Conservation (phyloP, 2,113 vertebrate genomes). For the Columbina picui region DNA sequence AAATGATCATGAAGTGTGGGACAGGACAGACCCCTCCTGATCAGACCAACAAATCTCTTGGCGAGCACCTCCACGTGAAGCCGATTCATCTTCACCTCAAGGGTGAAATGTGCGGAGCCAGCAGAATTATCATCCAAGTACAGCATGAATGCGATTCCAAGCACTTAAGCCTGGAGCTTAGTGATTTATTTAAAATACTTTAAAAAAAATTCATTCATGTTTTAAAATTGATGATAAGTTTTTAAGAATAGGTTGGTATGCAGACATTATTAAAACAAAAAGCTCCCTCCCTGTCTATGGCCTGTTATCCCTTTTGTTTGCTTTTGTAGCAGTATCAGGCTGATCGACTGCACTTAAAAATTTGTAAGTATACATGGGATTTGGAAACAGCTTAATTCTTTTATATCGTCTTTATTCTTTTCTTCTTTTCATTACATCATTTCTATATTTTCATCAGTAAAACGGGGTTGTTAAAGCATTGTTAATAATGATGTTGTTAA, state of each 20-base stretch:
- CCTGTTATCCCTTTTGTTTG: background rate
- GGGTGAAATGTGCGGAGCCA: background rate
- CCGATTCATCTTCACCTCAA: background rate
- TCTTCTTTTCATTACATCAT: background rate
- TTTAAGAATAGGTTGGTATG: background rate
- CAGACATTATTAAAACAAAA: background rate
- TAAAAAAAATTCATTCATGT: background rate
- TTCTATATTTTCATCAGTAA: background rate
- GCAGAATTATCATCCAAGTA: background rate
- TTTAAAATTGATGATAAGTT: background rate
- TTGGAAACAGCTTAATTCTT: background rate
- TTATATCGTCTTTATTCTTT: background rate
- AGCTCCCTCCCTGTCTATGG: background rate
- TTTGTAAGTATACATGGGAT: background rate
- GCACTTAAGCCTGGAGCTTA: background rate
- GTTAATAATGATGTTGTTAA: background rate
- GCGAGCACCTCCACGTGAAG: background rate
- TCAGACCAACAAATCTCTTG: background rate
- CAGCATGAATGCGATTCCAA: background rate
- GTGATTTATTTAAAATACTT: background rate
- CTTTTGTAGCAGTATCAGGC: background rate
- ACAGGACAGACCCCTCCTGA: background rate
- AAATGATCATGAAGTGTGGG: fast-evolving
- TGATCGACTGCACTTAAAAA: background rate
- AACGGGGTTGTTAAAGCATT: background rate